Conservation (phyloP, 2,888 invertebrate species). For the Heliconius cydno region DNA sequence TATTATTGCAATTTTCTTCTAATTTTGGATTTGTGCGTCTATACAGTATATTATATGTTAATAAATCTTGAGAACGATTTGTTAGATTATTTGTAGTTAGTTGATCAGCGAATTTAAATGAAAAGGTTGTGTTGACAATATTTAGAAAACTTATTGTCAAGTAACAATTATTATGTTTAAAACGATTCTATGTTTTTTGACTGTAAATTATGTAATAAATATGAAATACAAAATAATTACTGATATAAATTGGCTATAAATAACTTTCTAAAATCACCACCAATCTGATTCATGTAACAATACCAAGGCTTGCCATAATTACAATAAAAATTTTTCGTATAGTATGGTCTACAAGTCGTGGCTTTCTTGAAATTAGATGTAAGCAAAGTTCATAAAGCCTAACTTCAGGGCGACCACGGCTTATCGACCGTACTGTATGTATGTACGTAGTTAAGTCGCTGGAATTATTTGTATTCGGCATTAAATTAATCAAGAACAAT, state of each 20-base stretch:
- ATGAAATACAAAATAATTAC: constrained; percentile 10
- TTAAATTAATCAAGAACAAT: constrained; percentile 31
- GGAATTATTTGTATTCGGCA: constrained; percentile 20
- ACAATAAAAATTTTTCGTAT: not conserved
- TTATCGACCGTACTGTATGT: not conserved
- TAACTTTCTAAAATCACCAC: not conserved
- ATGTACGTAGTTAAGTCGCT: constrained; percentile 17
- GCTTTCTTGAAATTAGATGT: not conserved
- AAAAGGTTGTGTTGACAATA: constrained; percentile 21
- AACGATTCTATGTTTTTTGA: not conserved
- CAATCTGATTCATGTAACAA: not conserved
- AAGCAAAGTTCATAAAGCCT: too few relatives aligned
- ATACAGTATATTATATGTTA: not conserved
- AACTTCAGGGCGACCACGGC: not conserved
- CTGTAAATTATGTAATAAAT: not conserved
- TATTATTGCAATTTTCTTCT: not conserved
- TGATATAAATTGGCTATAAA: not conserved
- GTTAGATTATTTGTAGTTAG: not conserved
- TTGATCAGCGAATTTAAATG: constrained; percentile 6
- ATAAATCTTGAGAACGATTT: not conserved
- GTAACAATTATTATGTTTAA: constrained; percentile 11
- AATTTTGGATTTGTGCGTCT: not conserved
- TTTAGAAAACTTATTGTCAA: constrained; percentile 2
- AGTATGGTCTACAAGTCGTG: not conserved
- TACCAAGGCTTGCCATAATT: constrained; percentile 18